Percentiles rank a stretch among this genome's conserved stretches.
Conservation (phyloP, 92 coral and sea anemone genomes). For the Scolanthus callimorphus region DNA sequence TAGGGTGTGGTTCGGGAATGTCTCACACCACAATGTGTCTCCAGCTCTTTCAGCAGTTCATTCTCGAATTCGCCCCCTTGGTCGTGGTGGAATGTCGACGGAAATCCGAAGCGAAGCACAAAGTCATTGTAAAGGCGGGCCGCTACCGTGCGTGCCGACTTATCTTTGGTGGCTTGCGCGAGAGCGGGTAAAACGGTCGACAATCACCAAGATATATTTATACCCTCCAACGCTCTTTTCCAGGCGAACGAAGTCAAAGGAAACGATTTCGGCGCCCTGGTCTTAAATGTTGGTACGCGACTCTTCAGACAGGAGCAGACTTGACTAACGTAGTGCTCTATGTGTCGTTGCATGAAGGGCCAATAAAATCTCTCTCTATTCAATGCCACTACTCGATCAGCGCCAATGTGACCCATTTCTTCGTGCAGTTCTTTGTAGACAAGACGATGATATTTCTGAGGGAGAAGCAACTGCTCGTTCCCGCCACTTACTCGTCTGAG, state of each 20-base stretch:
- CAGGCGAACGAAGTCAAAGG: constrained; percentile 44
- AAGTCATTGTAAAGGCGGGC: constrained; percentile 33
- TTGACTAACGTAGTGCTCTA: constrained; percentile 29
- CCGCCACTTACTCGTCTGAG: constrained; percentile 45
- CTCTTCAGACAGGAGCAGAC: constrained; percentile 29
- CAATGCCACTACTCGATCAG: constrained; percentile 38
- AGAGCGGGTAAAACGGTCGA: constrained; percentile 43
- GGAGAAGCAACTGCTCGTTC: constrained; percentile 38
- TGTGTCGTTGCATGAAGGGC: constrained; percentile 43
- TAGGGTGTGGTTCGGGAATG: constrained; percentile 49
- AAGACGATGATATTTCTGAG: constrained; percentile 19
- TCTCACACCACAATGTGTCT: constrained; percentile 29
- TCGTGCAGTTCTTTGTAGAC: constrained; percentile 50
- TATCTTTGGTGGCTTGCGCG: constrained; percentile 34
- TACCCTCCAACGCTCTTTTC: constrained; percentile 33
- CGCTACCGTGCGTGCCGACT: constrained; percentile 16
- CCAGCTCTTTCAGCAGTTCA: constrained; percentile 24
- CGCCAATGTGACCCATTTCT: constrained; percentile 52
- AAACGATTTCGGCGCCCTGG: constrained; percentile 38
- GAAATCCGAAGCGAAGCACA: constrained; percentile 28
- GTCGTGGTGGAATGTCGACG: constrained; percentile 18
- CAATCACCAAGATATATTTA: constrained; percentile 33
- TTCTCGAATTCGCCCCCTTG: constrained; percentile 51
- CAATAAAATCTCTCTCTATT: constrained; percentile 38
- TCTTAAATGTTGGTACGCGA: constrained; percentile 9